phyloP scores from a whole-genome alignment of 1,140 invertebrate species.

The Drosophila tropicalis region DNA sequence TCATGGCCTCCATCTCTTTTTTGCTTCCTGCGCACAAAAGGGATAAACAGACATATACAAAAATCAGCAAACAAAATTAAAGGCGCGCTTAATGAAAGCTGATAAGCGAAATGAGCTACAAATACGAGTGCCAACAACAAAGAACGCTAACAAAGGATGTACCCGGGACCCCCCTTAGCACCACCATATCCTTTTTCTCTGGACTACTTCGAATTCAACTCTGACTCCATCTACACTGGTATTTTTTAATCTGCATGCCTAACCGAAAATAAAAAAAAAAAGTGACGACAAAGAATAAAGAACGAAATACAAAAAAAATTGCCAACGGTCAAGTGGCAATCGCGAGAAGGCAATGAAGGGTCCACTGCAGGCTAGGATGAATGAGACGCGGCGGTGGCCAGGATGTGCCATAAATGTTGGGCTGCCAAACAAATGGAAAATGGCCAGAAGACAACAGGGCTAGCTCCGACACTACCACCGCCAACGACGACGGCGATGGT shows the following conservation, averaged over 20 bases:
- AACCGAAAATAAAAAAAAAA: slow-evolving; percentile 35
- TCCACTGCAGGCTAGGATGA: slow-evolving; percentile 47
- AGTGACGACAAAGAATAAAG: slow-evolving; percentile 21
- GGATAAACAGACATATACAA: slow-evolving; percentile 19
- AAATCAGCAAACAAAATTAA: slow-evolving; percentile 75
- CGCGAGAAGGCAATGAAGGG: slow-evolving; percentile 46
- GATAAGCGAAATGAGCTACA: slow-evolving; percentile 81
- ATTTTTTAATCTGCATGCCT: slow-evolving; percentile 69
- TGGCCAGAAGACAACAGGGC: slow-evolving; percentile 51
- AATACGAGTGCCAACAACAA: slow-evolving; percentile 56
- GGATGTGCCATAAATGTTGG: slow-evolving; percentile 77
- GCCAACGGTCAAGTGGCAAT: slow-evolving; percentile 68
- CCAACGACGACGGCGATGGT: slow-evolving; percentile 40
- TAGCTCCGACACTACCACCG: not conserved
- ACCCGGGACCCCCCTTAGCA: not conserved
- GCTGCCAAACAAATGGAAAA: slow-evolving; percentile 60
- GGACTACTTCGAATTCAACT: slow-evolving; percentile 23
- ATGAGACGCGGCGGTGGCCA: slow-evolving; percentile 49
- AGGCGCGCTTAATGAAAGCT: slow-evolving; percentile 72
- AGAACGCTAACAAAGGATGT: slow-evolving; percentile 66
- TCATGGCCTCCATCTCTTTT: slow-evolving; percentile 56
- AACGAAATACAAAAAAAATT: slow-evolving; percentile 36
- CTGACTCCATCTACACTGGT: slow-evolving; percentile 40
- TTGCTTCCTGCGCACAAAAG: slow-evolving; percentile 44
- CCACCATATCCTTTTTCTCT: not conserved